A percentile compares a stretch with the other conserved stretches of the same genome.
Conservation (phyloP, 1,140 invertebrate genomes). For the Lysiphlebus fabarum region DNA sequence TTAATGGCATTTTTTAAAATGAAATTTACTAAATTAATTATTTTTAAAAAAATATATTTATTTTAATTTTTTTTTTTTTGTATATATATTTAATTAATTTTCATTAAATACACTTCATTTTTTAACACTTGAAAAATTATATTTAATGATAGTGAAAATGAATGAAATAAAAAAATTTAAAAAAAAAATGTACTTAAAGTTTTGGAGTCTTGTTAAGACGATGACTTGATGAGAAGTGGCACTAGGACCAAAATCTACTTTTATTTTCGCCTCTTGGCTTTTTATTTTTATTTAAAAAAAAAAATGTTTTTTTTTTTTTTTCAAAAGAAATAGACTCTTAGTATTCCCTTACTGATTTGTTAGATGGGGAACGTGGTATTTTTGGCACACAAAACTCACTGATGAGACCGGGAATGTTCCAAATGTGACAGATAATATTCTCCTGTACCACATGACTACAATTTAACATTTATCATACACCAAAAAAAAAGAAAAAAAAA, state of each 20-base stretch:
- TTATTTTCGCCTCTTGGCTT: slow-evolving; percentile 17
- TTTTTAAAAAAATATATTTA: slow-evolving; percentile 2
- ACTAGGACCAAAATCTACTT: slow-evolving; percentile 18
- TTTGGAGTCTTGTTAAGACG: slow-evolving; percentile 31
- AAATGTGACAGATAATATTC: too few species aligned
- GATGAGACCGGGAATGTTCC: too few species aligned
- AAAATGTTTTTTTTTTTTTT: neutral
- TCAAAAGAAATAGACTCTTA: neutral
- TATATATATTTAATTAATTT: neutral
- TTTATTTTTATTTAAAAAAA: too few species aligned
- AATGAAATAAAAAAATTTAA: neutral
- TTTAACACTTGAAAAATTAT: neutral
- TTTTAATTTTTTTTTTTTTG: neutral
- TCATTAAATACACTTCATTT: neutral
- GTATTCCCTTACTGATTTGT: slow-evolving; percentile 12
- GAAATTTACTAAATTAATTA: slow-evolving; percentile 20
- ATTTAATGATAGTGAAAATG: neutral
- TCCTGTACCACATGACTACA: too few species aligned
- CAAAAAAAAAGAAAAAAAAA: too few species aligned
- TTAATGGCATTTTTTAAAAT: slow-evolving; percentile 45
- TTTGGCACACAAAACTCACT: slow-evolving; percentile 11
- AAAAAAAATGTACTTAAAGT: slow-evolving; percentile 11
- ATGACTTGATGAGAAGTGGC: slow-evolving; percentile 41
- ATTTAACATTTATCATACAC: too few species aligned
- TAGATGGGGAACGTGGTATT: slow-evolving; percentile 11